Evolutionary conservation across 1,140 invertebrate species (phyloP).

Genomic region (Arion vulgaris): DNA sequence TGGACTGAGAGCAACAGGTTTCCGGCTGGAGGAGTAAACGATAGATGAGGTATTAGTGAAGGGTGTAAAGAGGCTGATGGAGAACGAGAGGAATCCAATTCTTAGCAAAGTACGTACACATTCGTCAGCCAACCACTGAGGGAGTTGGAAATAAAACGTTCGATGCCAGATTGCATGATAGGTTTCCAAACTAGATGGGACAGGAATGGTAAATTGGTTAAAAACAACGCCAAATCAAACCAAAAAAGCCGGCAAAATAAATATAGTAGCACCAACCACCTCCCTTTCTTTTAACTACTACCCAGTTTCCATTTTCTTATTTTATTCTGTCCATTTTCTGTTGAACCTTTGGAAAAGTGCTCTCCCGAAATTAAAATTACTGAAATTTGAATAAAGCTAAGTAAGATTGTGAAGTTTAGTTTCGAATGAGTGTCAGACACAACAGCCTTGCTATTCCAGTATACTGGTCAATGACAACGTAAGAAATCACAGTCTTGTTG

Average conservation of each 20-base stretch:
- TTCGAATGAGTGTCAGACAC: no score
- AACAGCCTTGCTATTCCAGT: no score
- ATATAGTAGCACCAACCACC: no score
- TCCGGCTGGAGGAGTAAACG: not conserved
- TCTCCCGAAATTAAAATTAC: no score
- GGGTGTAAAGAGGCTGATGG: not conserved
- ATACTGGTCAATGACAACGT: no score
- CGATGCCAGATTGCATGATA: not conserved
- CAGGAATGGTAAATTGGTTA: not conserved
- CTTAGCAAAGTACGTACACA: conserved; percentile 4
- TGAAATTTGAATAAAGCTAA: no score
- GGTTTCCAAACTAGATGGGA: not conserved
- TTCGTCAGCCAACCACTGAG: not conserved
- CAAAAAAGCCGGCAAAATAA: not conserved
- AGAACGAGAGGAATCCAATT: not conserved
- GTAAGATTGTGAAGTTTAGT: no score
- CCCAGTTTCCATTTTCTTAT: not conserved
- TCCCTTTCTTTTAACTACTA: no score
- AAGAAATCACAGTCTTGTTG: no score
- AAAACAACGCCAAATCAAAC: not conserved
- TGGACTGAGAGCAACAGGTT: conserved; percentile 2
- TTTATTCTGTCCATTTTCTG: no score
- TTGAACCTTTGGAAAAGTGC: no score
- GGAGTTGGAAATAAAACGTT: not conserved
- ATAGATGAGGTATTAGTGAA: not conserved